Conservation (phyloP, 2,797 vertebrate genomes). For the Zenarchopterus dispar region DNA sequence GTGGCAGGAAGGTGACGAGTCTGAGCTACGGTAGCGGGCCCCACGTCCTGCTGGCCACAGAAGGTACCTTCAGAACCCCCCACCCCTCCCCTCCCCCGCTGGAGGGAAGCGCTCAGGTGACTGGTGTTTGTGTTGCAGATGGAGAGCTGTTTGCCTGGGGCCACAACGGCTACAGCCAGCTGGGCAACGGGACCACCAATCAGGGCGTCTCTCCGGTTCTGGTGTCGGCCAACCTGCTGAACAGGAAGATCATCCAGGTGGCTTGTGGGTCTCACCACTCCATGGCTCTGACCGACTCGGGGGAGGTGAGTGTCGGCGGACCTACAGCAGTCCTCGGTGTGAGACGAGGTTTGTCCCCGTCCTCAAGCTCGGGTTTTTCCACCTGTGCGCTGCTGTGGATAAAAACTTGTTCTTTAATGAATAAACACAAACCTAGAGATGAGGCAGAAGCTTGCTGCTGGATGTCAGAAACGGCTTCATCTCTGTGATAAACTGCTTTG, state of each 20-base stretch:
- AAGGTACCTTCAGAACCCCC: constrained; percentile 81
- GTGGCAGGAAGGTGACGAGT: constrained; percentile 92
- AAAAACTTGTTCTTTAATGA: no score
- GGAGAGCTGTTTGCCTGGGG: constrained; percentile 96
- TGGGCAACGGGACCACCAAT: constrained; percentile 94
- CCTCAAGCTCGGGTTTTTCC: no score
- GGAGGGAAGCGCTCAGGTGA: constrained; percentile 23
- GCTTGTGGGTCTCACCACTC: constrained; percentile 98
- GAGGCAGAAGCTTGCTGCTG: no score
- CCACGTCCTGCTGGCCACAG: constrained; percentile 91
- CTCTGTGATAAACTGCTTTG: no score
- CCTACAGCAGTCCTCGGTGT: no score
- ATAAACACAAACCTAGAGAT: no score
- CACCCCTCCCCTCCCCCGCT: background rate
- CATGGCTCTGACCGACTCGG: constrained; percentile 89
- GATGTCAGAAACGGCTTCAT: no score
- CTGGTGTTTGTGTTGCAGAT: constrained; percentile 78
- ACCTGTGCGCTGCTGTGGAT: no score
- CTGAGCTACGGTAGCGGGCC: constrained; percentile 95
- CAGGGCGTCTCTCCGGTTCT: constrained; percentile 90
- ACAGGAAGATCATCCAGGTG: constrained; percentile 91
- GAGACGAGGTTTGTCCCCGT: no score
- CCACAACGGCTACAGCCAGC: constrained; percentile 96
- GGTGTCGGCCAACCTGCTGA: constrained; percentile 89
- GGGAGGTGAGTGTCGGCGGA: constrained; percentile 88